Conservation (phyloP, 2,113 vertebrate genomes). For the Gavia stellata region DNA sequence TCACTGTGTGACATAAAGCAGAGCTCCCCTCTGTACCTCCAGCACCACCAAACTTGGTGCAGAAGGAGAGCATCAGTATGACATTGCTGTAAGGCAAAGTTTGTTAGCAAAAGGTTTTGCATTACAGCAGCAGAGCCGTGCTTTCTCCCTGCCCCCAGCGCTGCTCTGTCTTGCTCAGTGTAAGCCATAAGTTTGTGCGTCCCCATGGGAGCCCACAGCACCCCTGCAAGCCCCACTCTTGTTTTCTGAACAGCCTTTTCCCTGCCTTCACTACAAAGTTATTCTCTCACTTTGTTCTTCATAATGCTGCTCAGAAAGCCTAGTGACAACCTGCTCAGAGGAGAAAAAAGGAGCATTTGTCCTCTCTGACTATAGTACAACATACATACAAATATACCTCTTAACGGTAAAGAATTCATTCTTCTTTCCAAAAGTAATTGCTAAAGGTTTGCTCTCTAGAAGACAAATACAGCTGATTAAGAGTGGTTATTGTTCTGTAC, state of each 20-base stretch:
- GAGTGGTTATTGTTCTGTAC: neutral
- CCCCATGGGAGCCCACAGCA: accelerated
- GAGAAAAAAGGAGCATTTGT: neutral
- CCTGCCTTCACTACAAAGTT: neutral
- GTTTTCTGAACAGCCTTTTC: neutral
- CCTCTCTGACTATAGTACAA: neutral
- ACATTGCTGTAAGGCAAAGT: neutral
- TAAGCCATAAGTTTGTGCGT: neutral
- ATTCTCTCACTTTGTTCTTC: neutral
- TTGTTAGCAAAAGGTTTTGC: neutral
- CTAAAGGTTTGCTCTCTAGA: neutral
- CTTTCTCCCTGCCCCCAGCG: neutral
- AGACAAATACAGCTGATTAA: neutral
- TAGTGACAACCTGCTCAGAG: neutral
- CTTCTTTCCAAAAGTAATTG: neutral
- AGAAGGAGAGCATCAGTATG: neutral
- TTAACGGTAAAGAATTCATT: neutral
- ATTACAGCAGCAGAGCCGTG: accelerated
- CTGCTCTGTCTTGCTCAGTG: neutral
- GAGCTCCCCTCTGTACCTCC: neutral
- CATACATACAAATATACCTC: neutral
- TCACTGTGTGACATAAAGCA: accelerated
- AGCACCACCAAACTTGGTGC: neutral
- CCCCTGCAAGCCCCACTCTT: neutral
- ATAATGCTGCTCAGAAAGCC: neutral